Conservation (phyloP, 1,140 invertebrate species). For the Sitobion miscanthi region DNA sequence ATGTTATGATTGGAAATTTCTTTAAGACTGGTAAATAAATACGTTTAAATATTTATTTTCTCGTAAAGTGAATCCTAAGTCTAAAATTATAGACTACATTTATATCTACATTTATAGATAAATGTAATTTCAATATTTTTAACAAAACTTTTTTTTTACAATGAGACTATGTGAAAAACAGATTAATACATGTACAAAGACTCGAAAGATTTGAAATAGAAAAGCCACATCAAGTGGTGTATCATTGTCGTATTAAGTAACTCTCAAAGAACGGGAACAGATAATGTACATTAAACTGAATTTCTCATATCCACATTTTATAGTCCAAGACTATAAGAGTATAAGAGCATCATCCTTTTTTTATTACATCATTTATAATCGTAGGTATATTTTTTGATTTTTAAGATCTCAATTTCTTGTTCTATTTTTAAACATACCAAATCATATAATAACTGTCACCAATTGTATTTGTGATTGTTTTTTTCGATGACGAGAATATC, state of each 20-base stretch:
- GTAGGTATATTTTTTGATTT: too few relatives aligned
- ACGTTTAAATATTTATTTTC: background rate
- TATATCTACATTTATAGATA: too few relatives aligned
- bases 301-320: too few relatives aligned
- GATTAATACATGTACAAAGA: background rate
- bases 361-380: too few relatives aligned
- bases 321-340: too few relatives aligned
- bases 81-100: too few relatives aligned
- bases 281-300: too few relatives aligned
- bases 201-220: background rate
- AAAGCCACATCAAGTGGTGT: background rate
- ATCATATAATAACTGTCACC: background rate
- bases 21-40: background rate
- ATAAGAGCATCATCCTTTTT: too few relatives aligned
- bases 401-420: background rate
- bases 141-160: background rate
- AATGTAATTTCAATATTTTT: too few relatives aligned
- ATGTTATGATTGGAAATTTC: background rate
- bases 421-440: background rate
- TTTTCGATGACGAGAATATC: background rate
- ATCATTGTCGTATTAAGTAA: background rate
- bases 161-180: background rate
- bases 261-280: too few relatives aligned
- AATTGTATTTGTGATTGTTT: background rate
- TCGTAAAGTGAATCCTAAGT: background rate